Base-by-base conservation (phyloP, 2,797 vertebrate genomes). In the Alcedo quadribrachys region DNA sequence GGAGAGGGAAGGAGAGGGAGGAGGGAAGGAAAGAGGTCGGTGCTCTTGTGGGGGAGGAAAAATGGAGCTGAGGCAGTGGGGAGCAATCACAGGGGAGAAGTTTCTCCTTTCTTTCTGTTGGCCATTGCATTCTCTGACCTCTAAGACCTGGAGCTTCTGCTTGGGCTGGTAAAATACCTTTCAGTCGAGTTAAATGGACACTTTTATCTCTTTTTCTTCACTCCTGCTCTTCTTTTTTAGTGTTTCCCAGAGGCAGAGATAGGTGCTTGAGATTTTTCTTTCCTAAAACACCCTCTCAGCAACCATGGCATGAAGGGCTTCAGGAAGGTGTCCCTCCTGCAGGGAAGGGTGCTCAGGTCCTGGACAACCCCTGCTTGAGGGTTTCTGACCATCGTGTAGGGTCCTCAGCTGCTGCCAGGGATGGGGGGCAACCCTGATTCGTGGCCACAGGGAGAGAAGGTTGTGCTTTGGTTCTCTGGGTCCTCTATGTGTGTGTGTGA, bases 281-380 rank as follows among this genome's bases (percentile, higher is more conserved):
- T 76, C 35, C 30, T 57, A 6, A 45, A 73, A 28, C 27, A 70
- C 12, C 21, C 32, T 27, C 22, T 12, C 17, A 43, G 27, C 2
- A 5, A 27, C 4, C 13, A 5, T 5, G 8, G 15, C 30, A 22
- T 0, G 1, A 62, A 50, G 16, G 43, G 33, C 18, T 55, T 4
- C 16, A 51, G 53, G 57, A 42, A n/a, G 11, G 1, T 24, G 48
- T n/a, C 19, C 16, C 22, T 79, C 7, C 67, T 45, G 22, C 60
- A 46, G 24, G 18, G 13, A 6, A 30, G 20, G 25, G 9, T 19
- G 51, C 21, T 58, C 37, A 15, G 45, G 7, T 63, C 46, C 28
- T 1, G 1, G 35, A 25, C 9, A 37, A 11, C 20, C 32, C 3
- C 54, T 15, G 22, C 53, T 42, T 25, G 10, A 62, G 25, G 17